Conservation (phyloP, 1,140 invertebrate genomes). For the Diorhabda carinulata region DNA sequence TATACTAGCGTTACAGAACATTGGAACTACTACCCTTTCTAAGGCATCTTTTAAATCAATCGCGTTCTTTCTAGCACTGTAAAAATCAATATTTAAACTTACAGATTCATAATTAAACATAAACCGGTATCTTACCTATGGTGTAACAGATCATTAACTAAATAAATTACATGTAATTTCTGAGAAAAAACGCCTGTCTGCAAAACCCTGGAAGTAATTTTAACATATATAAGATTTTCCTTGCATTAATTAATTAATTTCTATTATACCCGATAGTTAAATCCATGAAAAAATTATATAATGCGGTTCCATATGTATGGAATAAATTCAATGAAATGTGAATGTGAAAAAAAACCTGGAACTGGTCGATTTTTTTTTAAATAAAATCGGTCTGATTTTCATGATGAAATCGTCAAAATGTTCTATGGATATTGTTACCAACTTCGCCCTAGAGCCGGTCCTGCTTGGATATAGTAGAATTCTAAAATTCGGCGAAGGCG, state of each 20-base stretch:
- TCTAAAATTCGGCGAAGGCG: too few species aligned
- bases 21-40: slow-evolving; percentile 91
- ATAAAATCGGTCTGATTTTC: too few species aligned
- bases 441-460: too few species aligned
- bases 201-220: slow-evolving; percentile 63
- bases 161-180: slow-evolving; percentile 94
- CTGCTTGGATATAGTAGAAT: too few species aligned
- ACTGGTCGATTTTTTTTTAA: too few species aligned
- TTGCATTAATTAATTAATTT: slow-evolving; percentile 3
- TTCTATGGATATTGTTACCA: too few species aligned
- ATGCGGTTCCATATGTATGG: too few species aligned
- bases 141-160: slow-evolving; percentile 96
- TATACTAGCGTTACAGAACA: slow-evolving; percentile 89
- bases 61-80: slow-evolving; percentile 88
- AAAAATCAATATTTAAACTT: slow-evolving; percentile 36
- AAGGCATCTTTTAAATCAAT: slow-evolving; percentile 86
- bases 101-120: neutral
- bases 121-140: slow-evolving; percentile 75
- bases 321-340: too few species aligned
- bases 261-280: too few species aligned
- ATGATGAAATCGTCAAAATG: too few species aligned
- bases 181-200: slow-evolving; percentile 77
- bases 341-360: too few species aligned
- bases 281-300: too few species aligned
- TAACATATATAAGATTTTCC: slow-evolving; percentile 9